Conservation (phyloP, 1,140 invertebrate species). For the Heliconius melpomene region DNA sequence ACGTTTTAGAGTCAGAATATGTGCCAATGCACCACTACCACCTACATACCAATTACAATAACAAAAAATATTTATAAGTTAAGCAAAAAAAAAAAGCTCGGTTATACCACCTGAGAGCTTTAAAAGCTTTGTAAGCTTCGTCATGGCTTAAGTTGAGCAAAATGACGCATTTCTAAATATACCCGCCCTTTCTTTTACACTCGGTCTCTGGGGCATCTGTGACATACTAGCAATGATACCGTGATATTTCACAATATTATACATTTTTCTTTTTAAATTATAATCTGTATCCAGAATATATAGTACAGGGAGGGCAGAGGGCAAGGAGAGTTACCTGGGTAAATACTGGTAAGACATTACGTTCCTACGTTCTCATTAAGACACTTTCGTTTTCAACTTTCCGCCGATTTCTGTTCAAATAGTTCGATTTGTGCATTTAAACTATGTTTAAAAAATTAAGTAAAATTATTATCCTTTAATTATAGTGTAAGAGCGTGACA, state of each 20-base stretch:
- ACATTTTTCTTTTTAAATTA: neutral
- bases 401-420: no score
- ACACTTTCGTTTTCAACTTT: no score
- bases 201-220: slow-evolving; percentile 35
- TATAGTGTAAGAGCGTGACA: no score
- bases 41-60: no score
- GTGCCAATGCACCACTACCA: no score
- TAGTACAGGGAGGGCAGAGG: neutral
- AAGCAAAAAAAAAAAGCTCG: neutral
- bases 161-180: slow-evolving; percentile 52
- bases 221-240: neutral
- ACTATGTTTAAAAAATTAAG: no score
- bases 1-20: no score
- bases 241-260: neutral
- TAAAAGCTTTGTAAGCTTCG: neutral
- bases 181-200: slow-evolving; percentile 45
- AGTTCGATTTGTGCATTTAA: no score
- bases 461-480: no score
- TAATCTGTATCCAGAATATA: neutral
- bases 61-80: no score
- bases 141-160: slow-evolving; percentile 17
- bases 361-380: no score
- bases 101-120: neutral
- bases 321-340: no score
- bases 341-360: neutral